Conservation (phyloP, 2,113 vertebrate species). For the Melanocharis versteri region DNA sequence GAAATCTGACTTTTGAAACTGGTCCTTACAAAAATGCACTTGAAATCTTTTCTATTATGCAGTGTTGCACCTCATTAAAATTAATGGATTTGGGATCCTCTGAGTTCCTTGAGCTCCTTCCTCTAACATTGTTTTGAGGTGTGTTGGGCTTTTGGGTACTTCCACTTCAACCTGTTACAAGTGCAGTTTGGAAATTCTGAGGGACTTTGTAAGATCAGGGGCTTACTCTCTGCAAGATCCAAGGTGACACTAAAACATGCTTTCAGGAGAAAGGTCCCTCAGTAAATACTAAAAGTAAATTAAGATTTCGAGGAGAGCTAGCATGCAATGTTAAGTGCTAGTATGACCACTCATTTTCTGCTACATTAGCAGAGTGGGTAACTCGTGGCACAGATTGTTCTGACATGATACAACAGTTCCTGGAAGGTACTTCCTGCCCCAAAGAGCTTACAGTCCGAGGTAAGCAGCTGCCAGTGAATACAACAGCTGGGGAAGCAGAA, state of each 20-base stretch:
- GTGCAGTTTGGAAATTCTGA: background rate
- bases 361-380: background rate
- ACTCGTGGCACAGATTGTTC: background rate
- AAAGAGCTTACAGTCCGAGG: background rate
- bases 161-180: background rate
- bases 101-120: background rate
- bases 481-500: constrained; percentile 21
- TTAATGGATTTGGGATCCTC: background rate
- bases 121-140: background rate
- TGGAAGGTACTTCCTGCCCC: background rate
- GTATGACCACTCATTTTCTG: background rate
- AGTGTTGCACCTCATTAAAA: background rate
- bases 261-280: background rate
- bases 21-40: background rate
- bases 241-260: background rate
- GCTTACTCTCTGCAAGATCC: background rate
- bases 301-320: background rate
- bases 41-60: background rate
- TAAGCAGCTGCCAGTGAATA: background rate
- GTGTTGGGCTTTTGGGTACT: background rate
- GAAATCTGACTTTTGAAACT: background rate
- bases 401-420: background rate
- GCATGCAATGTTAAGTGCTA: background rate
- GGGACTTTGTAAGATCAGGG: background rate
- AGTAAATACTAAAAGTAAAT: background rate